Evolutionary conservation across 2,797 vertebrate species (phyloP).

Genomic region (Nannoperca obscura): DNA sequence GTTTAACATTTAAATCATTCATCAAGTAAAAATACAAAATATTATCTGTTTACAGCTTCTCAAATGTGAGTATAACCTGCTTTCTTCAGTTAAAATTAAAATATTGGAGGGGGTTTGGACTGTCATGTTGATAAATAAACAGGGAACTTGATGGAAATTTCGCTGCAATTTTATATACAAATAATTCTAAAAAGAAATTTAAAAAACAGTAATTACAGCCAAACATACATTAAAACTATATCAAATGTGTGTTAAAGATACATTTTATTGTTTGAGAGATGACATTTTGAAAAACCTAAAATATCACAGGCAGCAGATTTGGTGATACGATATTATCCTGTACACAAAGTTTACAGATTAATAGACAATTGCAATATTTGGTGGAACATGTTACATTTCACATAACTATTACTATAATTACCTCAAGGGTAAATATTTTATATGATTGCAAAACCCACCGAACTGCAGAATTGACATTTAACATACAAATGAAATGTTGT

Average conservation of each 20-base stretch:
- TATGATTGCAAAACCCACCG: slow-evolving; percentile 21
- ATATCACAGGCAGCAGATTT: slow-evolving; percentile 39
- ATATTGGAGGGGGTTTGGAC: too few species aligned
- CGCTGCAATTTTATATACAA: not conserved
- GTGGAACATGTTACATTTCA: slow-evolving; percentile 43
- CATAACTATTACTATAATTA: slow-evolving; percentile 41
- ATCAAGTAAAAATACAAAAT: not conserved
- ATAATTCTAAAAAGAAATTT: not conserved
- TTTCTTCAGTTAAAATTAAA: not conserved
- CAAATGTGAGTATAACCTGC: not conserved
- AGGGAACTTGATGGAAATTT: not conserved
- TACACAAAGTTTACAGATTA: slow-evolving; percentile 44
- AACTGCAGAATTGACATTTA: slow-evolving; percentile 40
- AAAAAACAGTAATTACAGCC: not conserved
- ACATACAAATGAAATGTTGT: slow-evolving; percentile 23
- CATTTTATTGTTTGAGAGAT: slow-evolving; percentile 55
- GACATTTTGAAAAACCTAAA: slow-evolving; percentile 39
- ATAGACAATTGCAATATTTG: slow-evolving; percentile 53
- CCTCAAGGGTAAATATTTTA: slow-evolving; percentile 23
- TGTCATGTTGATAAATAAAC: not conserved
- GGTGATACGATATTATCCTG: slow-evolving; percentile 31
- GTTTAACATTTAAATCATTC: not conserved
- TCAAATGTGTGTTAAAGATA: slow-evolving; percentile 42
- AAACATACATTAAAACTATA: not conserved
- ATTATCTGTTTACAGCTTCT: not conserved